Base-by-base conservation (phyloP, 1,140 invertebrate genomes). In the Cylas formicarius region DNA sequence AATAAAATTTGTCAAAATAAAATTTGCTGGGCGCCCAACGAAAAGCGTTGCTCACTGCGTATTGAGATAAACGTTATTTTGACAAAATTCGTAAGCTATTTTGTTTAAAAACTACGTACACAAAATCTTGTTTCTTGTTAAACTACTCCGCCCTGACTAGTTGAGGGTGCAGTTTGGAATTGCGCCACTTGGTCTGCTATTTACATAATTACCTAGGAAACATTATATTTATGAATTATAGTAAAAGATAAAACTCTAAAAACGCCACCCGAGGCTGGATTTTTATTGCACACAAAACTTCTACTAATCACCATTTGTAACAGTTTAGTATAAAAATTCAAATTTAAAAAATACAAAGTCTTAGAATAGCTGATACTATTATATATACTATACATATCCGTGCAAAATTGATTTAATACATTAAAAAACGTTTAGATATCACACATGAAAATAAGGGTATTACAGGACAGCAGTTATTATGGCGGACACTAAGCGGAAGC, bases 281-380 rank as follows among this genome's bases (percentile, higher is more conserved):
- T 53, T 44, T 65, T 62, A 65, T 65, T 65, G 60, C 61, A 62
- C 60, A 62, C 59, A 65, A 65, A n/a, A 64, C 51, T 55, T 62
- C 58, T 60, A 57, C 63, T 63, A 62, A 61, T 65, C 56, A 61
- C 61, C 61, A 60, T 61, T 63, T 61, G 61, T 63, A 66, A 66
- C 62, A 66, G 62, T 63, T 66, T 63, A 66, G 63, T 66, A 66
- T 66, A 66, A 66, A 66, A 66, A 65, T 66, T 66, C 62, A 66
- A 66, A 66, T 66, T 66, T 63, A 65, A 66, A 65, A 66, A 64
- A 66, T 66, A 64, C 63, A 66, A 63, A 64, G 60, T 63, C 60
- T 64, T 59, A 64, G 58, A 66, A 63, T 65, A 65, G 61, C 62
- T 61, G 61, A 63, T 63, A 65, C 60, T 65, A 63, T 60, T 58